phyloP scores from a whole-genome alignment of 2,888 invertebrate genomes.

The Flexamia atlantica region DNA sequence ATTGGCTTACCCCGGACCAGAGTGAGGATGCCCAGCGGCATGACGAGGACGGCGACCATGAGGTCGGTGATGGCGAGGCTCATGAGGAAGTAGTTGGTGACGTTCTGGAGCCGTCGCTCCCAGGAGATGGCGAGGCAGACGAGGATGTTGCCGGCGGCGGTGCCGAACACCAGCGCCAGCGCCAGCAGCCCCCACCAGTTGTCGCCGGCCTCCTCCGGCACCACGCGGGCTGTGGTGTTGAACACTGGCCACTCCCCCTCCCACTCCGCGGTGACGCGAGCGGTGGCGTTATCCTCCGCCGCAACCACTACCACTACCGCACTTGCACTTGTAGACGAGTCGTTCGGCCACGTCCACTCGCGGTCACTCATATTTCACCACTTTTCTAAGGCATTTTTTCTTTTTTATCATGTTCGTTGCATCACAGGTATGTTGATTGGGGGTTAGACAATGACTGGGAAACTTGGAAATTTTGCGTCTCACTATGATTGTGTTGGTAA shows the following conservation, averaged over 20 bases:
- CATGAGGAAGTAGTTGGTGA: conserved; percentile 98
- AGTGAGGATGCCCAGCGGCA: conserved; percentile 94
- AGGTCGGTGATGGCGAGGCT: conserved; percentile 97
- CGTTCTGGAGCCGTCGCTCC: conserved; percentile 95
- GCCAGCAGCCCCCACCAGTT: conserved; percentile 92
- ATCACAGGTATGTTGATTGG: conserved; percentile 1
- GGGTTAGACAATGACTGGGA: neutral
- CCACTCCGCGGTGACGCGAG: conserved; percentile 3
- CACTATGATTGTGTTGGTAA: too few species aligned
- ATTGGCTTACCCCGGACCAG: conserved; percentile 85
- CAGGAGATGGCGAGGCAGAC: conserved; percentile 96
- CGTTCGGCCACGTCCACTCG: conserved; percentile 44
- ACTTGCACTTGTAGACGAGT: conserved; percentile 23
- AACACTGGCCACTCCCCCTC: conserved; percentile 26
- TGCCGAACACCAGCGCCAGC: conserved; percentile 88
- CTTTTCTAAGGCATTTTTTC: conserved; percentile 36
- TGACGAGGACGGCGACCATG: conserved; percentile 95
- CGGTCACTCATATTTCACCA: conserved; percentile 44
- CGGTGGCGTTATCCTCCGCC: neutral
- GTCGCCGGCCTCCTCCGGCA: conserved; percentile 40
- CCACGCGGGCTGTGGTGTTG: conserved; percentile 4
- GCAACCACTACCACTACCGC: conserved; percentile 14
- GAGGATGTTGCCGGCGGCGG: conserved; percentile 94
- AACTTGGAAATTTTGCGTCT: neutral
- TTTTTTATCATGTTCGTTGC: conserved; percentile 45